Percentiles rank a stretch among this genome's conserved stretches.
Evolutionary conservation across 2,888 invertebrate genomes (phyloP).

Genomic region (Agrilus cyanescens): DNA sequence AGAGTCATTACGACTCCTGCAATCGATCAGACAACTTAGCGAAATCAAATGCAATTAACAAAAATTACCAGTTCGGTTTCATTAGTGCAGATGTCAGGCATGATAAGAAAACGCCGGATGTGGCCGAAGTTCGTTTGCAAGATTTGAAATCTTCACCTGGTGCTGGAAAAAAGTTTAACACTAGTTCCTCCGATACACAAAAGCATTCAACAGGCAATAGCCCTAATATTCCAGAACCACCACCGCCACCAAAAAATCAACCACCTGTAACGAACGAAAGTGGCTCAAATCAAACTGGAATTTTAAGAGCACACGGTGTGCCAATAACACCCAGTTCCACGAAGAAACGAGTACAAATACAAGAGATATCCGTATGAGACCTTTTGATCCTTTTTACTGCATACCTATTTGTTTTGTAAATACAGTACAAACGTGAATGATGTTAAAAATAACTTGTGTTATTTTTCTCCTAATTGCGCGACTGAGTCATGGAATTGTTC

Average conservation of each 20-base stretch:
- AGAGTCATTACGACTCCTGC: slow-evolving; percentile 22
- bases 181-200: slow-evolving; percentile 26
- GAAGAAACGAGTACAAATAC: slow-evolving; percentile 86
- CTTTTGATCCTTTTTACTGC: slow-evolving; percentile 2
- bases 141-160: slow-evolving; percentile 49
- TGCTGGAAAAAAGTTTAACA: slow-evolving; percentile 37
- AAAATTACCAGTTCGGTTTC: slow-evolving; percentile 42
- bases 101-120: slow-evolving; percentile 44
- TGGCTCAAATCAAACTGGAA: slow-evolving; percentile 42
- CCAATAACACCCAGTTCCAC: slow-evolving; percentile 63
- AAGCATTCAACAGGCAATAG: slow-evolving; percentile 22
- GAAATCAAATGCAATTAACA: slow-evolving; percentile 42
- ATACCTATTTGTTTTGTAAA: neutral
- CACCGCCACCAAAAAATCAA: slow-evolving; percentile 46
- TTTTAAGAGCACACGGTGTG: slow-evolving; percentile 45
- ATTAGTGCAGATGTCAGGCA: slow-evolving; percentile 52
- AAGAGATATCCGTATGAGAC: slow-evolving; percentile 79
- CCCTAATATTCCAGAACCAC: slow-evolving; percentile 47
- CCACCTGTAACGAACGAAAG: slow-evolving; percentile 28
- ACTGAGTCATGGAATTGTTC: too few species aligned
- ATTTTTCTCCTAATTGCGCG: too few species aligned
- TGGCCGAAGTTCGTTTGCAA: slow-evolving; percentile 51
- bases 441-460: too few species aligned
- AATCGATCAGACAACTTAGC: slow-evolving; percentile 39
- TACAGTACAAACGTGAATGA: too few species aligned